phyloP scores from a whole-genome alignment of 2,797 vertebrate species.

The Spinibarbus caldwelli region DNA sequence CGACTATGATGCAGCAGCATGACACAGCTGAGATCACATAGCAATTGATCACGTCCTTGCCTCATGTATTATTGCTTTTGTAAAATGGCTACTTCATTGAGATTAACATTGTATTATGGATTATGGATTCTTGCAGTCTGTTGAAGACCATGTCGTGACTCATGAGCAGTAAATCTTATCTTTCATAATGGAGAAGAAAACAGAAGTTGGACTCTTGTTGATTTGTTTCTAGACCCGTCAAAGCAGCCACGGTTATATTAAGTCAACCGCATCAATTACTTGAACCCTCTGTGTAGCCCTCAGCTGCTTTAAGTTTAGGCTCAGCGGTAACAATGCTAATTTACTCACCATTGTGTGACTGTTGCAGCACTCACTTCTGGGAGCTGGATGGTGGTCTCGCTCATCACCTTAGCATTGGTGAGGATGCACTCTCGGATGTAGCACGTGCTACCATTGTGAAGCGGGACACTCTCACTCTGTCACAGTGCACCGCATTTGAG shows the following conservation, averaged over 20 bases:
- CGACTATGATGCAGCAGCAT: not conserved
- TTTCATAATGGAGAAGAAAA: not conserved
- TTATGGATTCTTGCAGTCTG: not conserved
- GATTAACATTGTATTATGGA: not conserved
- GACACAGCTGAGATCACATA: not conserved
- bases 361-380: not conserved
- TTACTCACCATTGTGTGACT: conserved; percentile 2
- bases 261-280: too few species aligned
- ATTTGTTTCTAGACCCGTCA: not conserved
- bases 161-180: too few species aligned
- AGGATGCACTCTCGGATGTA: too few species aligned
- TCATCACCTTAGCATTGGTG: too few species aligned
- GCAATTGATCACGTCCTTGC: not conserved
- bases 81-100: too few species aligned
- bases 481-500: not conserved
- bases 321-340: not conserved
- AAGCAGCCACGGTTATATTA: not conserved
- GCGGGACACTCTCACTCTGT: not conserved
- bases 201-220: not conserved
- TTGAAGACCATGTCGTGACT: too few species aligned
- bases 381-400: not conserved
- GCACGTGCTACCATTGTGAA: not conserved
- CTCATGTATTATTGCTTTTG: not conserved
- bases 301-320: not conserved
- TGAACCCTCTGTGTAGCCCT: too few species aligned